These are phyloP conservation scores for Limenitis arthemis DNA, from an alignment of 2,888 invertebrate genomes.

Conservation along the genomic window DNA sequence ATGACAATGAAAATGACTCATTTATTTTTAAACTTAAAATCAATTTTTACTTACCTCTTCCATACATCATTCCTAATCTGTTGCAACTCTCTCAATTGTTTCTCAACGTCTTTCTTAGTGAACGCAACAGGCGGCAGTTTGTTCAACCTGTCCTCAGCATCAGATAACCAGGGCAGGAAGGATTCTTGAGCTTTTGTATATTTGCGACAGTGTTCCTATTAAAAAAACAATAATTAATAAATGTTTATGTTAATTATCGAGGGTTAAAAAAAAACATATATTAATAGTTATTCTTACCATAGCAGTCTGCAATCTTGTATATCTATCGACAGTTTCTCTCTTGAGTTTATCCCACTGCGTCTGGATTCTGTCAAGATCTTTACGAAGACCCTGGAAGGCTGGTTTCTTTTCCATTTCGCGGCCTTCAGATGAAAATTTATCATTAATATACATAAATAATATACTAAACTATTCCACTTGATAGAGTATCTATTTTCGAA, in stretches of 20 bases:
- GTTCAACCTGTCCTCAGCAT: slow-evolving; percentile 88
- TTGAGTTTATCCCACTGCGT: slow-evolving; percentile 94
- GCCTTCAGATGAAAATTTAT: slow-evolving; percentile 33
- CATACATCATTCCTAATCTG: slow-evolving; percentile 93
- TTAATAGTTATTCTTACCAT: slow-evolving; percentile 57
- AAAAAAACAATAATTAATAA: neutral
- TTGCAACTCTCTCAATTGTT: slow-evolving; percentile 89
- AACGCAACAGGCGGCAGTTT: slow-evolving; percentile 84
- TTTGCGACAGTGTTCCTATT: slow-evolving; percentile 88
- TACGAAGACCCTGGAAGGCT: slow-evolving; percentile 55
- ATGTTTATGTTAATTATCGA: neutral
- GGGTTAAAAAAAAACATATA: neutral
- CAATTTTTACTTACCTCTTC: slow-evolving; percentile 71
- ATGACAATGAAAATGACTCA: neutral
- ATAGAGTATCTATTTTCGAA: too few relatives aligned
- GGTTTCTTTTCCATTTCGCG: slow-evolving; percentile 70
- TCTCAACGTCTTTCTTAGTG: slow-evolving; percentile 89
- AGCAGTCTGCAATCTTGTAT: slow-evolving; percentile 89
- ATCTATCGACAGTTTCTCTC: slow-evolving; percentile 88
- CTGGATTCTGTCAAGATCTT: slow-evolving; percentile 90
- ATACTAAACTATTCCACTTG: neutral
- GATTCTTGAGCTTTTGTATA: slow-evolving; percentile 88
- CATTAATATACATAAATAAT: neutral
- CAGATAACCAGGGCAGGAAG: slow-evolving; percentile 90
- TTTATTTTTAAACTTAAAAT: too few relatives aligned